Evolutionary conservation across 1,140 invertebrate genomes (phyloP).

Genomic region (Halyomorpha halys): DNA sequence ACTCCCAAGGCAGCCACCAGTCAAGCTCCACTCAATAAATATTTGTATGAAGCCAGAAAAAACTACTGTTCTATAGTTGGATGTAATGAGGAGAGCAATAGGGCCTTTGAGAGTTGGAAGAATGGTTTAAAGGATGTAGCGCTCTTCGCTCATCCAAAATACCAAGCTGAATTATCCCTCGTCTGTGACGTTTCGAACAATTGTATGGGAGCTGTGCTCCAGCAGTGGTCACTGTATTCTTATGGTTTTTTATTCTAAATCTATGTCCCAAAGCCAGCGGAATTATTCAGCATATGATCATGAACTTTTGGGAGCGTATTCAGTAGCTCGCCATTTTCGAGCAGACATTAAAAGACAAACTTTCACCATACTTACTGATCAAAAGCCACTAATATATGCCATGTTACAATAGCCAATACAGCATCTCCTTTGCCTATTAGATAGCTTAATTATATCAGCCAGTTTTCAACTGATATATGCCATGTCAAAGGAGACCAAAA

Average conservation of each 20-base stretch:
- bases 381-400: not conserved
- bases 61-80: no score
- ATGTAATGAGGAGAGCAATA: not conserved
- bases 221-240: not conserved
- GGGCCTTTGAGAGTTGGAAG: not conserved
- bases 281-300: slow-evolving; percentile 5
- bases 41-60: no score
- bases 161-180: not conserved
- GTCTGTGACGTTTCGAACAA: not conserved
- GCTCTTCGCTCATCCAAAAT: not conserved
- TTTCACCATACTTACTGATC: no score
- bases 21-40: no score
- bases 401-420: not conserved
- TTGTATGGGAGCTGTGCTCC: not conserved
- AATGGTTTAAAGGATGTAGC: not conserved
- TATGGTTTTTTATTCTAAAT: slow-evolving; percentile 4
- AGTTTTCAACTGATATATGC: slow-evolving; percentile 4
- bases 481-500: not conserved
- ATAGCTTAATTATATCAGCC: not conserved
- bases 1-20: no score
- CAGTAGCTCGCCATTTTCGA: not conserved
- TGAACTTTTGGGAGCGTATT: not conserved
- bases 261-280: not conserved
- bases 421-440: no score
- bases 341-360: not conserved